phyloP scores from a whole-genome alignment of 2,113 vertebrate species.

The Hypocryptadius cinnamomeus region DNA sequence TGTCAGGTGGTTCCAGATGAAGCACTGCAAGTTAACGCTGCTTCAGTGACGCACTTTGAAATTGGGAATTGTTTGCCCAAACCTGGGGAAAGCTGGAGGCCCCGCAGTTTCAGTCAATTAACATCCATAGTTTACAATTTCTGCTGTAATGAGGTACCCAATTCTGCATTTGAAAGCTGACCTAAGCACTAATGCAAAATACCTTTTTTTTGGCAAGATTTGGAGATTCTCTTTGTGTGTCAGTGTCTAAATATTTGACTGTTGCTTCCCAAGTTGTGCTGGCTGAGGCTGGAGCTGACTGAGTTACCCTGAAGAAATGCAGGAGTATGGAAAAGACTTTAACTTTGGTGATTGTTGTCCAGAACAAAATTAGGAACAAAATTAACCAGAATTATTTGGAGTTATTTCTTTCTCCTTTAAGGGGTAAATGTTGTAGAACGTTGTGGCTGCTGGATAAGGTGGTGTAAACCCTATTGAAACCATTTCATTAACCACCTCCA shows the following conservation, averaged over 20 bases:
- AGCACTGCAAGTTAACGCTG: fast-evolving
- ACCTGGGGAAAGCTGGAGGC: neutral
- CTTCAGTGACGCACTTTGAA: neutral
- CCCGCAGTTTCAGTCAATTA: neutral
- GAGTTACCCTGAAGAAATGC: neutral
- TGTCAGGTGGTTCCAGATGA: neutral
- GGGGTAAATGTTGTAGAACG: neutral
- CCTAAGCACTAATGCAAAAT: neutral
- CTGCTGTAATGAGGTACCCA: neutral
- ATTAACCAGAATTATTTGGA: neutral
- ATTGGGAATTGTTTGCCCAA: neutral
- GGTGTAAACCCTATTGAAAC: neutral
- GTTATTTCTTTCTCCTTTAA: neutral
- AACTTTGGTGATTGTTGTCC: neutral
- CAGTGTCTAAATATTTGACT: neutral
- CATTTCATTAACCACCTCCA: neutral
- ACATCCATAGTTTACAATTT: neutral
- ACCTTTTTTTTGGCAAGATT: neutral
- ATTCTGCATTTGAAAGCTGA: neutral
- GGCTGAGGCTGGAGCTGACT: neutral
- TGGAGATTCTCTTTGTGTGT: neutral
- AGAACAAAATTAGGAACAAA: neutral
- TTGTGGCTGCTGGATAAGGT: neutral
- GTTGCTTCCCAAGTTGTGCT: neutral
- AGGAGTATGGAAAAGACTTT: neutral